These are phyloP conservation scores for Coecobrya sp. DNA, from an alignment of 2,888 invertebrate species.

Conservation along the genomic window DNA sequence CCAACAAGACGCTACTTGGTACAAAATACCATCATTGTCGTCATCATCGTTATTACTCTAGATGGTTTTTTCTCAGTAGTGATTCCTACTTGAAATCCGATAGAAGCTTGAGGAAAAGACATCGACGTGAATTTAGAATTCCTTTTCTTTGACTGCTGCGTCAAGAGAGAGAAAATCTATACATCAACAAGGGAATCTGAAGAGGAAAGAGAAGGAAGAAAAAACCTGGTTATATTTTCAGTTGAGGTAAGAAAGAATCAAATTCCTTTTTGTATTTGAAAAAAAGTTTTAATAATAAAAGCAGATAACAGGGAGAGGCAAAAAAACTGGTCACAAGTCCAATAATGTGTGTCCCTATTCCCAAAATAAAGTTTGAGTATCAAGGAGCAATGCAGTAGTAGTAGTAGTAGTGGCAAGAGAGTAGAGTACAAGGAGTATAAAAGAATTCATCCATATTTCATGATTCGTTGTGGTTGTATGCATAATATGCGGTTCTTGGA, in stretches of 20 bases:
- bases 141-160: neutral
- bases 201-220: neutral
- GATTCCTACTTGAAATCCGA: neutral
- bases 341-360: conserved; percentile 10
- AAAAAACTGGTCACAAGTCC: conserved; percentile 23
- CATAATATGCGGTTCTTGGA: conserved; percentile 50
- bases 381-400: neutral
- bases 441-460: conserved; percentile 56
- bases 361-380: neutral
- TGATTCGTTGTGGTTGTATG: conserved; percentile 10
- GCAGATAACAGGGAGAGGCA: neutral
- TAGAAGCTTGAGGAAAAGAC: neutral
- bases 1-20: neutral
- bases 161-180: neutral
- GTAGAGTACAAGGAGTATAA: neutral
- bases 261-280: neutral
- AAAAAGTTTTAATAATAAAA: conserved; percentile 2
- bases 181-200: neutral
- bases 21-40: conserved; percentile 15
- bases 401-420: neutral
- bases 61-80: neutral
- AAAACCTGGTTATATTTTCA: neutral
- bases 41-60: conserved; percentile 14
- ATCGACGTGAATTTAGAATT: conserved; percentile 20
- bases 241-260: neutral